Base-by-base conservation (phyloP, 2,797 vertebrate species). In the Sparidentex hasta region DNA sequence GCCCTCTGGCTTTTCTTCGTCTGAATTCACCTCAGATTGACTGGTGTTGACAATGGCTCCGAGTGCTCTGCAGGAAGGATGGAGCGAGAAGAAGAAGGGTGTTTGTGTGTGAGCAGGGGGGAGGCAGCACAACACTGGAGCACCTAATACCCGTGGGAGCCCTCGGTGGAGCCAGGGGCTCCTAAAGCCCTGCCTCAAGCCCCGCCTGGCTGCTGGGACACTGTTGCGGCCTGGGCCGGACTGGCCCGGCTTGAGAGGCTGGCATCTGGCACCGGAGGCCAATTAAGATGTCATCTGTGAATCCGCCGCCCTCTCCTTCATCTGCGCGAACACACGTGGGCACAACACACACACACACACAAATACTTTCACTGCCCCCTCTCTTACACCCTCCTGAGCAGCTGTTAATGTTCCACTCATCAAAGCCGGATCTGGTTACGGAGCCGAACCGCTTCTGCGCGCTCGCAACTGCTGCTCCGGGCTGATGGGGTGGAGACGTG, bases 121-220 rank as follows among this genome's bases (percentile, higher is more conserved):
- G 44, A 63, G 71, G 48, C 48, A 38, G 55, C 55, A 58, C 75
- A 79, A 80, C 80, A 69, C 69, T 63, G 65, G 61, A 87, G 85
- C 76, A 89, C 81, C 88, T 90, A 94, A 94, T 92, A 92, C 88
- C 88, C 90, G 90, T 94, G 93, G 93, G 92, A 94, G 81, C 88
- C 56, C 78, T 62, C 25, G 21, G 71, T 14, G 48, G 76, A 87
- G 90, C 85, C 88, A 84, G 74, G n/a, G 73, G 56, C 71, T 83
- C 71, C 87, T 76, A 63, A 84, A 81, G 54, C 66, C 56, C 68
- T 43, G 58, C 64, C 64, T 47, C 71, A 83, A 79, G 65, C 75
- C 20, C 43, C 41, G 82, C 62, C 71, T 82, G 75, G 77, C 84
- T 70, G 48, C 76, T 70, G 76, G 84, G 68, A 84, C 80, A 84